phyloP scores from a whole-genome alignment of 2,797 vertebrate species.

The Prionace glauca region DNA sequence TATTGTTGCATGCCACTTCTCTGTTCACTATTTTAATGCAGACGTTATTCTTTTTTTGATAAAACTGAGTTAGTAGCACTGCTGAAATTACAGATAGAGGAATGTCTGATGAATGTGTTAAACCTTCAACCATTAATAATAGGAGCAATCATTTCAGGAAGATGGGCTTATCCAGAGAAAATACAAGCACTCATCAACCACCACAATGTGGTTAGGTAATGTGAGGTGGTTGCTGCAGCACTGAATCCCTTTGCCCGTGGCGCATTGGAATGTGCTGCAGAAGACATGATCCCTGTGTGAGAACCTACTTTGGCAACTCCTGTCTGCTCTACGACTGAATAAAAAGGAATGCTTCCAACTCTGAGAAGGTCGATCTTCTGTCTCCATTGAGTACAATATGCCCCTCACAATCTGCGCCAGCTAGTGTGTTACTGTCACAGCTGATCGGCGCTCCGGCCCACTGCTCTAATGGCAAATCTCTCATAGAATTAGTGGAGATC shows the following conservation, averaged over 20 bases:
- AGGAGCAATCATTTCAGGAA: neutral
- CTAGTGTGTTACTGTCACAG: neutral
- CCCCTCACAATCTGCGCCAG: neutral
- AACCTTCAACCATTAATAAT: neutral
- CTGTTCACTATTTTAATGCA: neutral
- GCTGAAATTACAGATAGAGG: neutral
- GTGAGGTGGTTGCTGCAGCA: neutral
- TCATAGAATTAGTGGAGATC: neutral
- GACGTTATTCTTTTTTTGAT: neutral
- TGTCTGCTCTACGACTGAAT: neutral
- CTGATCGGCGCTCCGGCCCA: neutral
- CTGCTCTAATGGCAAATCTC: neutral
- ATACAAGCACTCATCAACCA: neutral
- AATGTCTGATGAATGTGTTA: conserved; percentile 1
- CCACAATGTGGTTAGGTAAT: neutral
- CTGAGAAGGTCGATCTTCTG: neutral
- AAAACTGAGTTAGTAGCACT: neutral
- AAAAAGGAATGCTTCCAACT: conserved; percentile 1
- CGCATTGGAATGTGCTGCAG: neutral
- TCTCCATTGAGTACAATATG: neutral
- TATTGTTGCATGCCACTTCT: neutral
- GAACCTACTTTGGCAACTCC: neutral
- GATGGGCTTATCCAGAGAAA: neutral
- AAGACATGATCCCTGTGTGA: neutral
- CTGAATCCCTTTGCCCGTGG: neutral